Percentiles rank a stretch among this genome's conserved stretches.
phyloP scores from a whole-genome alignment of 2,797 vertebrate species.

The Enteromius trimaculatus region DNA sequence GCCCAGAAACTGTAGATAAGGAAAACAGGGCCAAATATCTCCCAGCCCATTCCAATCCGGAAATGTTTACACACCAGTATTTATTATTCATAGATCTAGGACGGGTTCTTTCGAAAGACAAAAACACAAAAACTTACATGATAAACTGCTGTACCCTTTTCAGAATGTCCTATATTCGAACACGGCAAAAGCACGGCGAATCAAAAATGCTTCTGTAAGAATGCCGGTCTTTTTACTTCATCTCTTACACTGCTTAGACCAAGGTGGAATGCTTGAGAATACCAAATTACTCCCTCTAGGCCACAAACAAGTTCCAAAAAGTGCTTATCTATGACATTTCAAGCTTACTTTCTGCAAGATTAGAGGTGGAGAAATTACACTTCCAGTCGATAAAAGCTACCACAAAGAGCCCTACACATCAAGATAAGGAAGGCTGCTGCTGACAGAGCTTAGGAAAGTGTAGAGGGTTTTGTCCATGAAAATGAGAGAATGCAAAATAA shows the following conservation, averaged over 20 bases:
- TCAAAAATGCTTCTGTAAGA: conserved; percentile 40
- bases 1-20: conserved; percentile 36
- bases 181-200: conserved; percentile 37
- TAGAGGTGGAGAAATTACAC: conserved; percentile 54
- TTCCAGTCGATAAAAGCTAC: conserved; percentile 52
- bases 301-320: conserved; percentile 45
- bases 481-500: conserved; percentile 15
- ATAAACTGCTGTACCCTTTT: conserved; percentile 32
- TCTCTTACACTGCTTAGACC: conserved; percentile 3
- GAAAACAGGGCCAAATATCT: conserved; percentile 17
- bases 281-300: conserved; percentile 48
- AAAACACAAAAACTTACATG: conserved; percentile 30
- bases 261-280: conserved; percentile 39
- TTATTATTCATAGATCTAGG: conserved; percentile 47
- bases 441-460: conserved; percentile 17
- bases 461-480: conserved; percentile 10
- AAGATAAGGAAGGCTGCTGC: conserved; percentile 46
- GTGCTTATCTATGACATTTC: conserved; percentile 57
- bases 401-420: conserved; percentile 52
- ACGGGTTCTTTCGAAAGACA: conserved; percentile 20
- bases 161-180: conserved; percentile 24
- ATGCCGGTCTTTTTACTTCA: conserved; percentile 30
- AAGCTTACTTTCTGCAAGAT: conserved; percentile 53
- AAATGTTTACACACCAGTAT: conserved; percentile 36
- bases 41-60: conserved; percentile 30